Conservation (phyloP, 2,113 vertebrate genomes). For the Murina feae region DNA sequence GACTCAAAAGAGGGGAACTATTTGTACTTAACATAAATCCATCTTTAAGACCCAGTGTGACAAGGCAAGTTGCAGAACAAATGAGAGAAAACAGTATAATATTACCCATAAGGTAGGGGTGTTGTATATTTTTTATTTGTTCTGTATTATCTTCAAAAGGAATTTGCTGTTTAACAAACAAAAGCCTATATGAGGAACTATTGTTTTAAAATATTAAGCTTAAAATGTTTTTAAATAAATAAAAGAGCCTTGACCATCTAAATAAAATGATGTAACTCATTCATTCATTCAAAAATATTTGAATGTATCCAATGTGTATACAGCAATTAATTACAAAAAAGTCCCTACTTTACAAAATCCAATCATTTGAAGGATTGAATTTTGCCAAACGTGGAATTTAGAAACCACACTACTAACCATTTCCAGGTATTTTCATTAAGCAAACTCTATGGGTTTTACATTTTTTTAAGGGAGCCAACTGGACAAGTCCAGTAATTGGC, state of each 20-base stretch:
- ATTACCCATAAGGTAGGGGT: not conserved
- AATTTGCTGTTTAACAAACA: not conserved
- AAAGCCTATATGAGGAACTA: not conserved
- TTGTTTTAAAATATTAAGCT: not conserved
- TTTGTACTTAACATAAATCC: not conserved
- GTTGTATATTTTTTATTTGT: not conserved
- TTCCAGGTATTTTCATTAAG: conserved; percentile 12
- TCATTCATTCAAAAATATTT: not conserved
- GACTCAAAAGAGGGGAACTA: not conserved
- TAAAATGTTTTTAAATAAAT: not conserved
- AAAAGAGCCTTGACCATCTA: not conserved
- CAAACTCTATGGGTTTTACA: not conserved
- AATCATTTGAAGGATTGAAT: not conserved
- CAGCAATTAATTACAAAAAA: not conserved
- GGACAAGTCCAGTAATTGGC: not conserved
- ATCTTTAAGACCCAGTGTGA: not conserved
- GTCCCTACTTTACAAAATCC: not conserved
- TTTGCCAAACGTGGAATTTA: not conserved
- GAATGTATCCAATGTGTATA: not conserved
- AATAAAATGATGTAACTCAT: not conserved
- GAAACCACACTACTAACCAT: not conserved
- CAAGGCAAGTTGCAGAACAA: not conserved
- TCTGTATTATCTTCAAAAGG: not conserved
- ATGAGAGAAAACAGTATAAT: not conserved
- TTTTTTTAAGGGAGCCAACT: not conserved